Evolutionary conservation across 2,797 vertebrate species (phyloP).

Genomic region (Psittacula derbiana): DNA sequence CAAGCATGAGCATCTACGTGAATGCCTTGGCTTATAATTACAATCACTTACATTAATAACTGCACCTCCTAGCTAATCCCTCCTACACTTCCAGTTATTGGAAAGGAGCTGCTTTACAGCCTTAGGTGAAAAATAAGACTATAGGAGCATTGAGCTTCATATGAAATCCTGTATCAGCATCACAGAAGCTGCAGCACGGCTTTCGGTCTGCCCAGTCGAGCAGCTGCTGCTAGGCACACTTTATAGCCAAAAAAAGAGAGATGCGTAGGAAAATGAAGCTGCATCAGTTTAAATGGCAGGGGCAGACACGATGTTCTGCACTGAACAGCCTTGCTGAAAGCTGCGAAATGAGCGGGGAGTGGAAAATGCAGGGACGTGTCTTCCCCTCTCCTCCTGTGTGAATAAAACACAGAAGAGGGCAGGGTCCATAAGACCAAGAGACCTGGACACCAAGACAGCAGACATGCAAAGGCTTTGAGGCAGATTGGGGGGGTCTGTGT

Average conservation of each 20-base stretch:
- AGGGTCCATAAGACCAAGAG: neutral
- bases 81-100: neutral
- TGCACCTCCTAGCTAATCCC: conserved; percentile 4
- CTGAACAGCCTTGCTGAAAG: neutral
- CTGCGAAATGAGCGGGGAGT: neutral
- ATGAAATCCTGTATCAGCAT: neutral
- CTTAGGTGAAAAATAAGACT: neutral
- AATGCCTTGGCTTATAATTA: conserved; percentile 26
- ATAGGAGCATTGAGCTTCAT: rapidly evolving
- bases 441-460: rapidly evolving
- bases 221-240: neutral
- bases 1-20: neutral
- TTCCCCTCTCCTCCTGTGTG: neutral
- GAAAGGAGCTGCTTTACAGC: neutral
- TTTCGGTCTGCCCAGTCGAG: neutral
- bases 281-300: neutral
- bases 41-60: conserved; percentile 11
- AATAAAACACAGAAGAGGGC: neutral
- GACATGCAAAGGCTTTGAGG: neutral
- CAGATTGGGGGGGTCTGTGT: neutral
- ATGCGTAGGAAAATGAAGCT: rapidly evolving
- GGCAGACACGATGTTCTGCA: neutral
- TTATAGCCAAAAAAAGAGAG: neutral
- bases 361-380: neutral
- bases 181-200: neutral